These are phyloP conservation scores for Chloroceryle aenea DNA, from an alignment of 2,113 vertebrate species.

Conservation along the genomic window DNA sequence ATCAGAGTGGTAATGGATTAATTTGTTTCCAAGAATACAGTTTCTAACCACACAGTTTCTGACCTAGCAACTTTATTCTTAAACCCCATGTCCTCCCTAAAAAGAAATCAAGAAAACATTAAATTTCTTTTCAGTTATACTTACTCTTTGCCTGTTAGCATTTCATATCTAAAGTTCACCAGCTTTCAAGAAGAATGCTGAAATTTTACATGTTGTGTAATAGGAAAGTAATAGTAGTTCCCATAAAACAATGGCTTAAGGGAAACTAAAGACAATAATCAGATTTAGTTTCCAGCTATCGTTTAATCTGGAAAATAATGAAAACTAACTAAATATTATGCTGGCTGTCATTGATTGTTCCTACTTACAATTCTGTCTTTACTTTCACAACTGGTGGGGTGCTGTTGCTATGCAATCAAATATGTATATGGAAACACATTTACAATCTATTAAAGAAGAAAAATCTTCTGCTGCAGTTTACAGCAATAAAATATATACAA, in stretches of 20 bases:
- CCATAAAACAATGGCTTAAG: conserved; percentile 51
- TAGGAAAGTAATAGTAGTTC: neutral
- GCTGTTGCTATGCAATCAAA: conserved; percentile 45
- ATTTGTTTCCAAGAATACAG: neutral
- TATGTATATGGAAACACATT: conserved; percentile 40
- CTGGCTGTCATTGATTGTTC: conserved; percentile 59
- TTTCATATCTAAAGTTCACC: conserved; percentile 57
- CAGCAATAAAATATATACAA: conserved; percentile 26
- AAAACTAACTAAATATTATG: conserved; percentile 73
- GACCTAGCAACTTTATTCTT: neutral
- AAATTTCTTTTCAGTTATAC: neutral
- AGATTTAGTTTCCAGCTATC: conserved; percentile 33
- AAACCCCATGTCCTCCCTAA: neutral
- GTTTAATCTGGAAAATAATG: conserved; percentile 67
- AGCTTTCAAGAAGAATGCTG: conserved; percentile 39
- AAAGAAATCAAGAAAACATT: conserved; percentile 16
- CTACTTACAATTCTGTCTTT: conserved; percentile 59
- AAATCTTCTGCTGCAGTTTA: conserved; percentile 43
- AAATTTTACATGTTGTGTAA: neutral
- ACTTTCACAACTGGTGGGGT: conserved; percentile 42
- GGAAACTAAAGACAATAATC: conserved; percentile 43
- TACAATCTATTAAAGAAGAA: conserved; percentile 37
- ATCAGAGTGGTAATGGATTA: neutral
- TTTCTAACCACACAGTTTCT: neutral
- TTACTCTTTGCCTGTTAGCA: conserved; percentile 18